phyloP scores from a whole-genome alignment of 2,888 invertebrate species.

The Plusia festucae region DNA sequence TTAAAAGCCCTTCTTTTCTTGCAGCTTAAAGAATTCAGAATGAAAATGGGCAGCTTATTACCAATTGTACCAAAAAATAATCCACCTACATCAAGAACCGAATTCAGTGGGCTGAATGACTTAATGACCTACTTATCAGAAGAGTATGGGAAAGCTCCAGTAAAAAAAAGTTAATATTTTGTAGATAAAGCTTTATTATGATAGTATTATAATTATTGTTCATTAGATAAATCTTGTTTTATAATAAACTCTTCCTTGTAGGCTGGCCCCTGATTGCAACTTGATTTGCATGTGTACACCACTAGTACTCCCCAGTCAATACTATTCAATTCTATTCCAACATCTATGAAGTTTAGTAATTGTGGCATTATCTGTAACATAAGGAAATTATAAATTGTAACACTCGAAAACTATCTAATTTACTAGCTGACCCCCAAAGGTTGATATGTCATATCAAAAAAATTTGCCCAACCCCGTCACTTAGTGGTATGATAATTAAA shows the following conservation, averaged over 20 bases:
- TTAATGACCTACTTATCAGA: conserved; percentile 93
- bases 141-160: conserved; percentile 82
- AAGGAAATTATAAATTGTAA: neutral
- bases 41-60: conserved; percentile 93
- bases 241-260: conserved; percentile 95
- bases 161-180: conserved; percentile 61
- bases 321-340: conserved; percentile 89
- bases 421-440: too few relatives aligned
- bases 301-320: conserved; percentile 97
- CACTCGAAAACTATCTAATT: too few relatives aligned
- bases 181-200: conserved; percentile 34
- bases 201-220: conserved; percentile 44
- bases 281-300: conserved; percentile 95
- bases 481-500: too few relatives aligned
- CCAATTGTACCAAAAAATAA: conserved; percentile 94
- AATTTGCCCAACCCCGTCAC: too few relatives aligned
- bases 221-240: conserved; percentile 94
- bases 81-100: conserved; percentile 94
- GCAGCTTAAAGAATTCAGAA: conserved; percentile 94
- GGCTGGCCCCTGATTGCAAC: conserved; percentile 91
- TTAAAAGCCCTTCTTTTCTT: conserved; percentile 51
- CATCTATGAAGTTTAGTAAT: conserved; percentile 91
- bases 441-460: too few relatives aligned
- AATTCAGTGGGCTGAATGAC: conserved; percentile 96
- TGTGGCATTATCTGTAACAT: conserved; percentile 94